Evolutionary conservation across 2,797 vertebrate species (phyloP), one percentile per base, ranked within the genome.

Genomic region (Florisuga fusca): DNA sequence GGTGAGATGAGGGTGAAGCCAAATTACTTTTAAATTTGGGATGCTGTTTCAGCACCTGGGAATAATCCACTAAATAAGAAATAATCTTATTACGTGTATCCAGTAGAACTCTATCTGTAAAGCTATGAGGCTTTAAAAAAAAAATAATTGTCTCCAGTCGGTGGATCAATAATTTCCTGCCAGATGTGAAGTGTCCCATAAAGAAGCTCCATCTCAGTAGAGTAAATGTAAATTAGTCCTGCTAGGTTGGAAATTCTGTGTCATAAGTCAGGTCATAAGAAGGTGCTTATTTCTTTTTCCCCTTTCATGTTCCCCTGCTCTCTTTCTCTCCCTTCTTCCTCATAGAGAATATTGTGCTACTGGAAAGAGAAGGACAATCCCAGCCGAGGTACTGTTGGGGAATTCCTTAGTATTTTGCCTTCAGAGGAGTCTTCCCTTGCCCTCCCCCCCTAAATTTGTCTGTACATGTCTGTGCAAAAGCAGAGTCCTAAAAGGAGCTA

Each of bases 1-100:
- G 54, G 12, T 71, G 53, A n/a, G 38, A 53, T 53, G 69, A 85
- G 33, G 66, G 10, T 63, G 73, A 95, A 78, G 41, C 77, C 83
- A 82, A 96, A 93, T 95, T 95, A 92, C 68, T 96, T 96, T 85
- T 57, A 87, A 85, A 93, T 96, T 95, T 80, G 61, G 45, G 72
- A 66, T 89, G 45, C 63, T 85, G 61, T 94, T 93, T 94, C 83
- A 91, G 82, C 57, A 89, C 51, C 51, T 76, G 71, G 68, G 50
- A 94, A 90, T 96, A 93, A 94, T 25, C 69, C 46, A 74, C 93
- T 89, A 94, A 96, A 91, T 95, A 86, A 96, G 62, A 89, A 94
- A 68, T 57, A 76, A 50, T 91, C 88, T 93, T 80, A 89, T 71
- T 95, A 71, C 46, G 22, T 6, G 2, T 59, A 59, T 85, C 67